These are phyloP conservation scores for Gallinago media DNA, from an alignment of 2,113 vertebrate genomes.

Conservation along the genomic window DNA sequence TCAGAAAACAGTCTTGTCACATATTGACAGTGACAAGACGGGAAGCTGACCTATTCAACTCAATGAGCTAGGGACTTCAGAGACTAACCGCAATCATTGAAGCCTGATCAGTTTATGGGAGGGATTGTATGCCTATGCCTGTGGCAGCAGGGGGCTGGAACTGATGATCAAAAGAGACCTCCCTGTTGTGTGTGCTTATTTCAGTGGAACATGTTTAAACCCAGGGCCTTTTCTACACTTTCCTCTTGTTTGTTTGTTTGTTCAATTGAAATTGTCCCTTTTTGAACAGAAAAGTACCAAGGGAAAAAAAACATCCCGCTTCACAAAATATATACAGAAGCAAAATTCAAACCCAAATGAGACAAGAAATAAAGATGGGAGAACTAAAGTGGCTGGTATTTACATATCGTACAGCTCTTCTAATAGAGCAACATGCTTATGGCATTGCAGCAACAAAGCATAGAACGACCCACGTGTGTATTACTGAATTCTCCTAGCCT, in stretches of 20 bases:
- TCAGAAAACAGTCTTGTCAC: conserved; percentile 22
- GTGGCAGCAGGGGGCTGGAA: not conserved
- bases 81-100: not conserved
- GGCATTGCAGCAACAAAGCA: not conserved
- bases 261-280: not conserved
- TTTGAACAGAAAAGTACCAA: not conserved
- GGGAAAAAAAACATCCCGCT: not conserved
- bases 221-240: not conserved
- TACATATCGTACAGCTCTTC: not conserved
- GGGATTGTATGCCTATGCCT: not conserved
- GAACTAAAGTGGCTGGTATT: not conserved
- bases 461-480: not conserved
- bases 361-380: not conserved
- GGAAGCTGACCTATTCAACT: not conserved
- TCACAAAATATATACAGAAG: not conserved
- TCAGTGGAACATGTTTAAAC: not conserved
- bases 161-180: not conserved
- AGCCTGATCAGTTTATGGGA: not conserved
- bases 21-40: not conserved
- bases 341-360: not conserved
- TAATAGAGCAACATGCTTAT: not conserved
- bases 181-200: not conserved
- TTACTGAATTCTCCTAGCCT: not conserved
- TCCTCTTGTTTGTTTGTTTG: fast-evolving
- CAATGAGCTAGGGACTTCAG: conserved; percentile 27